Evolutionary conservation across 1,140 invertebrate species (phyloP).

Genomic region (Formica selysi): DNA sequence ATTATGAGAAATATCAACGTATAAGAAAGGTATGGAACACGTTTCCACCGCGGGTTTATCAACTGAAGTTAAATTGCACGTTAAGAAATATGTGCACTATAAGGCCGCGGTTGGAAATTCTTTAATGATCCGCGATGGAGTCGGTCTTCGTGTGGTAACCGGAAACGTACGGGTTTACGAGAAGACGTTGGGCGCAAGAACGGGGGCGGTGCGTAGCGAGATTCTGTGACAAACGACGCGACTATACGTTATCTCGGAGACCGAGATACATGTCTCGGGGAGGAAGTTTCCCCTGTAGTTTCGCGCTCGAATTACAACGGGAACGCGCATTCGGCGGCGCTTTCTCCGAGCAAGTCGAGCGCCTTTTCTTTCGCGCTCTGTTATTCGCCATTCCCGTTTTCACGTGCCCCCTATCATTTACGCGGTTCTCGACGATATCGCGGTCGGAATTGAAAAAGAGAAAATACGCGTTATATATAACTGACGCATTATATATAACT

Average conservation of each 20-base stretch:
- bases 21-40: neutral
- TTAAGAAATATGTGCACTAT: slow-evolving; percentile 54
- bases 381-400: slow-evolving; percentile 37
- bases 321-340: slow-evolving; percentile 41
- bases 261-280: slow-evolving; percentile 58
- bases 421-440: neutral
- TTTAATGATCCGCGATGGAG: slow-evolving; percentile 56
- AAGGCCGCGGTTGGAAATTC: slow-evolving; percentile 53
- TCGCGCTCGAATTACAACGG: slow-evolving; percentile 59
- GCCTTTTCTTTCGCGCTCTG: slow-evolving; percentile 53
- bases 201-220: slow-evolving; percentile 46
- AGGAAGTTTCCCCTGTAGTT: slow-evolving; percentile 57
- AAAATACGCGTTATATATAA: neutral
- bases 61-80: slow-evolving; percentile 51
- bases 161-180: slow-evolving; percentile 45
- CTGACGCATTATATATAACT: neutral
- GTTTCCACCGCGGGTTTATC: slow-evolving; percentile 34
- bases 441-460: slow-evolving; percentile 46
- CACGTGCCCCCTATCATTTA: slow-evolving; percentile 47
- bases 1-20: neutral
- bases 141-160: slow-evolving; percentile 44
- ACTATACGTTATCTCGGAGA: slow-evolving; percentile 58
- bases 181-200: slow-evolving; percentile 36
- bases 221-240: slow-evolving; percentile 58
- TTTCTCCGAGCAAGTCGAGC: slow-evolving; percentile 35